Conservation (phyloP, 2,888 invertebrate species). For the Melanostoma scalare region DNA sequence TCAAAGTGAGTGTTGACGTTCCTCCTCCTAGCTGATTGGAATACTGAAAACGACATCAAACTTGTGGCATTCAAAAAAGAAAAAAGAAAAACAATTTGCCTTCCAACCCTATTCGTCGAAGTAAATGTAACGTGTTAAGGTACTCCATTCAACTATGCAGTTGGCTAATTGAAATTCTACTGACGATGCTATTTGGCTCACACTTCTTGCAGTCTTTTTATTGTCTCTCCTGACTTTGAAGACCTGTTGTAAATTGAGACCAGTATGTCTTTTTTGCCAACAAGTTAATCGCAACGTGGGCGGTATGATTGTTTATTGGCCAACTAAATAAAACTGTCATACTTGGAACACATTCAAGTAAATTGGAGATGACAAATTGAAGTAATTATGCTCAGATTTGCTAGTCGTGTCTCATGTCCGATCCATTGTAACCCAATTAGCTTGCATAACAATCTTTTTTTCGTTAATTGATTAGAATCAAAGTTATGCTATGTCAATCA, state of each 20-base stretch:
- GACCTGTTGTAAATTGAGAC: conserved; percentile 61
- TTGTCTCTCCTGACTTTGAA: neutral
- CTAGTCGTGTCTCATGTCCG: conserved; percentile 1
- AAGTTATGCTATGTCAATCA: conserved; percentile 12
- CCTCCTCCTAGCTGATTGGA: conserved; percentile 47
- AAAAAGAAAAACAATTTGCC: neutral
- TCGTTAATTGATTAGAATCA: neutral
- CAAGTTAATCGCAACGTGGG: conserved; percentile 66
- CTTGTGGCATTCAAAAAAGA: conserved; percentile 4
- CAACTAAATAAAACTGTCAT: conserved; percentile 38
- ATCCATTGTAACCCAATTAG: conserved; percentile 13
- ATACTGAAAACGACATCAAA: conserved; percentile 53
- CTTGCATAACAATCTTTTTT: neutral
- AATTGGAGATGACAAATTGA: conserved; percentile 53
- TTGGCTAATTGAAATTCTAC: conserved; percentile 56
- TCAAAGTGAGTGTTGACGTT: conserved; percentile 36
- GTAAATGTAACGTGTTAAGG: conserved; percentile 23
- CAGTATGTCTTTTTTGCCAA: conserved; percentile 52
- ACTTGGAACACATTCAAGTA: conserved; percentile 47
- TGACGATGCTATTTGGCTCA: conserved; percentile 48
- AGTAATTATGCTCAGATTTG: conserved; percentile 29
- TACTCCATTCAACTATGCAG: conserved; percentile 3
- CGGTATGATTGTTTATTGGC: conserved; percentile 42
- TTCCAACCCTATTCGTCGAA: conserved; percentile 2
- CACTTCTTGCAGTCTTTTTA: conserved; percentile 36